These are phyloP conservation scores for Iguana delicatissima DNA, from an alignment of 2,797 vertebrate species.

Conservation along the genomic window DNA sequence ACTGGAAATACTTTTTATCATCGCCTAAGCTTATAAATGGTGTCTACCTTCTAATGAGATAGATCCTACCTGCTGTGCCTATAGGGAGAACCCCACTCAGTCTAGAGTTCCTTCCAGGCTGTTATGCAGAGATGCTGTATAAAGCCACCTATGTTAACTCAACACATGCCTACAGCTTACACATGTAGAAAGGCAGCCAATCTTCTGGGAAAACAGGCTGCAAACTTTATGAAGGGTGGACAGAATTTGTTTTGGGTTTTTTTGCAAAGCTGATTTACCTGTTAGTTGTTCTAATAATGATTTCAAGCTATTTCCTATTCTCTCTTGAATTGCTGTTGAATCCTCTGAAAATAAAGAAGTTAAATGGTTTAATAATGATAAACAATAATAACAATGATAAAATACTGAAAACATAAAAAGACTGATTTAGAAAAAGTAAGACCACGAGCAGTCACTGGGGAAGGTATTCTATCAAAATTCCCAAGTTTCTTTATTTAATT, in stretches of 20 bases:
- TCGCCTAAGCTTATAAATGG: neutral
- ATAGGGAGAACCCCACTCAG: neutral
- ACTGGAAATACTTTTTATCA: neutral
- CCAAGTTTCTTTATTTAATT: neutral
- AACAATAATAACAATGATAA: neutral
- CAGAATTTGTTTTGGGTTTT: neutral
- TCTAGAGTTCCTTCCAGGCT: neutral
- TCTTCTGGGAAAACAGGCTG: neutral
- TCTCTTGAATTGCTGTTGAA: constrained; percentile 90
- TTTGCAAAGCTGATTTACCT: constrained; percentile 81
- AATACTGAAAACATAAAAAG: neutral
- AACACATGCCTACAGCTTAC: neutral
- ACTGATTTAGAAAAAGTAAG: neutral
- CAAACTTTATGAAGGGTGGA: neutral
- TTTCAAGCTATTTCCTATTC: constrained; percentile 92
- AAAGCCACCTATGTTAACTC: neutral
- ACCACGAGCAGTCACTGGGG: neutral
- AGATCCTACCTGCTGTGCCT: neutral
- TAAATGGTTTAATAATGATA: constrained; percentile 2
- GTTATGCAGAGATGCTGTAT: neutral
- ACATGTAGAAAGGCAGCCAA: neutral
- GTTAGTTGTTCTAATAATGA: constrained; percentile 91
- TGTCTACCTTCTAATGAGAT: neutral
- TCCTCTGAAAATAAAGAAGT: constrained; percentile 83
- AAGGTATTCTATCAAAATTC: neutral